These are phyloP conservation scores for Sapayoa aenigma DNA, from an alignment of 2,113 vertebrate species.

Conservation along the genomic window DNA sequence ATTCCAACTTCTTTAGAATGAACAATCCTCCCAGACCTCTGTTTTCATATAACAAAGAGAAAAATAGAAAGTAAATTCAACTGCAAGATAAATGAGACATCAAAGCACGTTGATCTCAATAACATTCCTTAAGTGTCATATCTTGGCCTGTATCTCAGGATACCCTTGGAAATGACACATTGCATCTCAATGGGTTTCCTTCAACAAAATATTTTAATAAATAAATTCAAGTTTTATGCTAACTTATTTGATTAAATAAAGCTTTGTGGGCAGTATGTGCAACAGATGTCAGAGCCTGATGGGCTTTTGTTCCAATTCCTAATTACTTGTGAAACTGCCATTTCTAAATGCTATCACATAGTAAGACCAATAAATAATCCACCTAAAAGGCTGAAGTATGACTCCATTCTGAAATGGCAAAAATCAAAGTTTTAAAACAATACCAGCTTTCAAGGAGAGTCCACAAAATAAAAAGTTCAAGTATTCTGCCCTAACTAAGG, in stretches of 20 bases:
- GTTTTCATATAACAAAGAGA: constrained; percentile 12
- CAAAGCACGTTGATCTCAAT: constrained; percentile 21
- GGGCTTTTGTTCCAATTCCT: constrained; percentile 26
- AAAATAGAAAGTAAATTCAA: constrained; percentile 17
- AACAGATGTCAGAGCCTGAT: constrained; percentile 19
- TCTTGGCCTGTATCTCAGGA: constrained; percentile 61
- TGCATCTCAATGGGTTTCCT: constrained; percentile 41
- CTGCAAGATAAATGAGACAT: constrained; percentile 58
- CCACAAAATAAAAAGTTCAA: not conserved
- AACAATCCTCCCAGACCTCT: not conserved
- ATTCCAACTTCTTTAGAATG: not conserved
- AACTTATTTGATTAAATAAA: constrained; percentile 44
- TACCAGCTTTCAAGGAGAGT: not conserved
- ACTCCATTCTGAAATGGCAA: not conserved
- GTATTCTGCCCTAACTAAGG: not conserved
- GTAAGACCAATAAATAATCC: not conserved
- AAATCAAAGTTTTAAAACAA: not conserved
- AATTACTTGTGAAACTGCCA: constrained; percentile 31
- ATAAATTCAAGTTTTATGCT: constrained; percentile 48
- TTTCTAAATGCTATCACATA: not conserved
- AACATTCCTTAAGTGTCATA: constrained; percentile 56
- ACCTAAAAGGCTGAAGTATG: not conserved
- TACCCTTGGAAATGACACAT: constrained; percentile 54
- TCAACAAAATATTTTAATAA: constrained; percentile 59
- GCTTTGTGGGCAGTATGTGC: not conserved